Evolutionary conservation across 2,888 invertebrate genomes (phyloP), one percentile per base, ranked within the genome.

Genomic region (Rhagophthalmus giganteus): DNA sequence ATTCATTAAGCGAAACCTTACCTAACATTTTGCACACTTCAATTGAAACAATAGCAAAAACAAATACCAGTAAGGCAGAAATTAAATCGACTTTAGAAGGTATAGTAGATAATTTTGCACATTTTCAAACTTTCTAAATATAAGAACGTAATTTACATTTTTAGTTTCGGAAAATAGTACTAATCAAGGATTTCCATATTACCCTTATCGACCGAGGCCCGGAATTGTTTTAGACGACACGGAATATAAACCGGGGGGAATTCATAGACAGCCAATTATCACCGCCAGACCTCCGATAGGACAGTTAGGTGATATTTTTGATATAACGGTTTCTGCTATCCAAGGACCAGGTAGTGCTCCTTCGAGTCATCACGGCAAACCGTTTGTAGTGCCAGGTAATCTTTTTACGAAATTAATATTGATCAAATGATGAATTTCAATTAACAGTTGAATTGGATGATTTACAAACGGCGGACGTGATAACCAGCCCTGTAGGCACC

Each of bases 211-310:
- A 14, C 89, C 90, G 0, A 79, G 91, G 6, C 91, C 91, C 0
- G 92, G 93, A 11, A 90, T 92, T 44, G 92, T 93, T 0, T 75
- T 93, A 8, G 91, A 92, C 58, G 93, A 93, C 67, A 82, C 88
- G 0, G 88, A 88, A 71, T 88, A 87, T 73, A 87, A 87, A 64
- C 88, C 87, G 0, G 84, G 83, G 13, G 81, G 82, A 0, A 65
- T 68, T 10, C 64, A 70, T 32, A 65, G 74, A 40, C 69, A 66
- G 42, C 65, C 63, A 32, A 73, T 75, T 24, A 60, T 75, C 45
- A 77, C 74, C 24, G 70, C 64, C 34, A 70, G 70, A 54, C 76
- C 71, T 27, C 79, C 75, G n/a, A 73, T 78, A 15, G 80, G 78
- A 0, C 85, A 85, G 65, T 39, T 62, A 13, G 88, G 87, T 5